These are phyloP conservation scores for Pristionchus fissidentatus DNA, from an alignment of 2,888 invertebrate genomes.

Conservation along the genomic window DNA sequence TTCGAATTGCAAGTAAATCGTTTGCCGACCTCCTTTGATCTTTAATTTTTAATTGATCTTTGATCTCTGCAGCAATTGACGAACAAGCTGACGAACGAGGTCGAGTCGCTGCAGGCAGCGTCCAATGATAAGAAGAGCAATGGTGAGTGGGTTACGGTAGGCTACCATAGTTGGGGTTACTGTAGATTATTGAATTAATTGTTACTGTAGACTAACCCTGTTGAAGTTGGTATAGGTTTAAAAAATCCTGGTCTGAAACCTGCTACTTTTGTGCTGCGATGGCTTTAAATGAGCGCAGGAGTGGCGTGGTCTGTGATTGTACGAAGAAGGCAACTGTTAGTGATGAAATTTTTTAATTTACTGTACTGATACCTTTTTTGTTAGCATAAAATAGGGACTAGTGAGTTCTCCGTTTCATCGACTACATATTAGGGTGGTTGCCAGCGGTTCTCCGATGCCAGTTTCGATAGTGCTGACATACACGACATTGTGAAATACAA, in stretches of 20 bases:
- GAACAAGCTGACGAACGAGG: conserved; percentile 50
- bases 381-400: no score
- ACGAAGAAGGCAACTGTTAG: no score
- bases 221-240: no score
- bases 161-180: no score
- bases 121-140: background rate
- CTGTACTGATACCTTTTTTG: no score
- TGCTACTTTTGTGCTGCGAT: background rate
- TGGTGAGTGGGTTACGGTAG: background rate
- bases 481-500: background rate
- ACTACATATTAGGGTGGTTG: background rate
- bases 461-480: background rate
- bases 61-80: conserved; percentile 50
- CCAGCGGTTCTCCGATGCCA: background rate
- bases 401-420: background rate
- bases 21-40: no score
- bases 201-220: no score
- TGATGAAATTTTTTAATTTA: no score
- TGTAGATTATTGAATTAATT: no score
- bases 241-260: background rate
- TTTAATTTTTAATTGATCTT: background rate
- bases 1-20: no score
- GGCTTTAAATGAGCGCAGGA: no score
- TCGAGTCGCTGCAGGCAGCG: conserved; percentile 50
- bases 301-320: no score